Percentiles rank a stretch among this genome's conserved stretches.
These are phyloP conservation scores for Antitype chi DNA, from an alignment of 2,888 invertebrate genomes.

Conservation along the genomic window DNA sequence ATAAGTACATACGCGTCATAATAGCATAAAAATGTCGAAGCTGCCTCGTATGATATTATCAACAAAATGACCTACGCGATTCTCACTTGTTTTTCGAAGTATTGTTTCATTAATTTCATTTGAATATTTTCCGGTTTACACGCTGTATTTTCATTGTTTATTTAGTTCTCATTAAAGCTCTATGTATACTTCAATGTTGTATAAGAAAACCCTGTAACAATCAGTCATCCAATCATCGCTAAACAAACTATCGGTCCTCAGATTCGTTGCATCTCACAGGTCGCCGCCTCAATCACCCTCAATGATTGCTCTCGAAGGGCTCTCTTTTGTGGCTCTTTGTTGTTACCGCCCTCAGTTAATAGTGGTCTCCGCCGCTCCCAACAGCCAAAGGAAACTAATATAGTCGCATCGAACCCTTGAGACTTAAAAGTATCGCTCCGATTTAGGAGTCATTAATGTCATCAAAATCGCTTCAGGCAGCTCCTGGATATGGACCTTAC, in stretches of 20 bases:
- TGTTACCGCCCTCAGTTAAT: slow-evolving; percentile 83
- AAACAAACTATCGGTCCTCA: slow-evolving; percentile 73
- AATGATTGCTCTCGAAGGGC: slow-evolving; percentile 80
- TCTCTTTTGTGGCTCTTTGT: slow-evolving; percentile 79
- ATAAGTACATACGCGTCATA: slow-evolving; percentile 20
- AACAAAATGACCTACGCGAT: slow-evolving; percentile 3
- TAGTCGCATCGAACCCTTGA: slow-evolving; percentile 75
- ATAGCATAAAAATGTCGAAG: slow-evolving; percentile 36
- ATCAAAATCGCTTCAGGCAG: slow-evolving; percentile 83
- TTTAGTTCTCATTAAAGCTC: slow-evolving; percentile 28
- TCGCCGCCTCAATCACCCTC: slow-evolving; percentile 79
- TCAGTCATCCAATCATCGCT: slow-evolving; percentile 66
- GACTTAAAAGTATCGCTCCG: slow-evolving; percentile 80
- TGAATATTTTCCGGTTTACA: slow-evolving; percentile 19
- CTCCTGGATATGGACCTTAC: slow-evolving; percentile 79
- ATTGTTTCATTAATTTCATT: slow-evolving; percentile 5
- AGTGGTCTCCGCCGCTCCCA: slow-evolving; percentile 72
- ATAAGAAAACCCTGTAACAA: slow-evolving; percentile 51
- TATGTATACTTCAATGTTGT: slow-evolving; percentile 19
- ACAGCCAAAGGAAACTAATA: slow-evolving; percentile 80
- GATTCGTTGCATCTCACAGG: slow-evolving; percentile 73
- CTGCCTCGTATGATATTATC: slow-evolving; percentile 36
- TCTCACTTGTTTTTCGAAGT: slow-evolving; percentile 14
- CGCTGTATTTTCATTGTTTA: slow-evolving; percentile 37
- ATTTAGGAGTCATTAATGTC: slow-evolving; percentile 88